Evolutionary conservation across 2,888 invertebrate genomes (phyloP).

Genomic region (Cosmopolites sordidus): DNA sequence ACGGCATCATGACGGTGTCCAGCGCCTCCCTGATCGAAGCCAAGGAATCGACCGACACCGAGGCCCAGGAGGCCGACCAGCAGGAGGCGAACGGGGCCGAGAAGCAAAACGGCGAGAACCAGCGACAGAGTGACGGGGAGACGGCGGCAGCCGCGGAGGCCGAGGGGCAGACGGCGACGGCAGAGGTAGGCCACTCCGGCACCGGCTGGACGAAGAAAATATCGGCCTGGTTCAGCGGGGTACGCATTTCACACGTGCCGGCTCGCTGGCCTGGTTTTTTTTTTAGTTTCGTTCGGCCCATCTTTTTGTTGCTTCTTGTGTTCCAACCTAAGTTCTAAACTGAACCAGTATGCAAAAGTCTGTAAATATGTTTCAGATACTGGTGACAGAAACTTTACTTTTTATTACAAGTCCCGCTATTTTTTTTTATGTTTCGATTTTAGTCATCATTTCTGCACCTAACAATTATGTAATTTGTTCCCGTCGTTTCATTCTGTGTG

Average conservation of each 20-base stretch:
- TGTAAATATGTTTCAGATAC: too few relatives aligned
- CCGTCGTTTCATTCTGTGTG: too few relatives aligned
- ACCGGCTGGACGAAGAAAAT: constrained; percentile 51
- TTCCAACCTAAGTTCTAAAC: too few relatives aligned
- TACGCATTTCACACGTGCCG: constrained; percentile 45
- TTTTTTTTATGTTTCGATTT: too few relatives aligned
- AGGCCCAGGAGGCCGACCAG: constrained; percentile 45
- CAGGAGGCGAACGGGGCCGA: constrained; percentile 49
- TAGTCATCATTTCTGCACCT: too few relatives aligned
- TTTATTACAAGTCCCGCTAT: too few relatives aligned
- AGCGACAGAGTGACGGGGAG: constrained; percentile 46
- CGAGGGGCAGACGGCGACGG: constrained; percentile 37
- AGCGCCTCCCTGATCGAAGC: constrained; percentile 82
- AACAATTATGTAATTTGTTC: too few relatives aligned
- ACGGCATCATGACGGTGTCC: constrained; percentile 86
- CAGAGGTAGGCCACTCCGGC: constrained; percentile 48
- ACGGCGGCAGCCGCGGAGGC: constrained; percentile 42
- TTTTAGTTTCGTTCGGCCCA: constrained; percentile 33
- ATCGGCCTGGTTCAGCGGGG: constrained; percentile 51
- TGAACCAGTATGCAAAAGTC: too few relatives aligned
- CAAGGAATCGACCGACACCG: constrained; percentile 51
- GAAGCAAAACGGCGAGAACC: constrained; percentile 34
- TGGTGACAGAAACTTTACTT: too few relatives aligned
- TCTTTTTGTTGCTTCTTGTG: constrained; percentile 20
- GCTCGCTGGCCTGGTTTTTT: constrained; percentile 40